Base-by-base conservation (phyloP, 2,888 invertebrate species). In the Frankliniella intonsa region DNA sequence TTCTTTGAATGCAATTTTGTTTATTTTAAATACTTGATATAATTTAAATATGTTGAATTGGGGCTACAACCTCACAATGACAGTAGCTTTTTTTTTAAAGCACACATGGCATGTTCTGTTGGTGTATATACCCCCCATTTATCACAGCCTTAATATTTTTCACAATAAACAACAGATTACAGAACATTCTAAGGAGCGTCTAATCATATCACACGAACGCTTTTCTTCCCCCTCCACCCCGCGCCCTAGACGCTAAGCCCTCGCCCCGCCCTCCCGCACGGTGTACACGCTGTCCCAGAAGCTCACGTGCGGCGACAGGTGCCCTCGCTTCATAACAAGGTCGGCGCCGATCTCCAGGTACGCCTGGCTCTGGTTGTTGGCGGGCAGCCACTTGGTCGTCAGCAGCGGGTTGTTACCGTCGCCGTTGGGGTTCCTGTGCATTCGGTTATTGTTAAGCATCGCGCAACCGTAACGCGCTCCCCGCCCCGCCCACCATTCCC, bases 231-330 rank as follows among this genome's bases (percentile, higher is more conserved):
- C 22, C 25, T 25, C 5, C 38, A 38, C 38, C 38, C 38, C 38
- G 38, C 17, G 55, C 55, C 55, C 19, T 19, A 11, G 55, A 17
- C 55, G 38, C 38, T 38, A 38, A 38, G 38, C 38, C 38, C 25
- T 25, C 12, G 22, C 11, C 12, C 69, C 69, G 9, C 69, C 69
- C 12, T 76, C 22, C 12, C 25, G 12, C 69, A 25, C 25, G 12
- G 69, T 25, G 69, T 76, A 76, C n/a, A 76, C 22, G 25, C 69
- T 76, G 69, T 76, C 69, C 69, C 69, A 76, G 25, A 76, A 76
- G 69, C 25, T 22, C 25, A 76, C 25, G 25, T 76, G 69, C 12
- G 69, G 69, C 1, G 69, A 76, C 69, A 76, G 25, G 12, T 25
- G 11, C 22, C 69, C 69, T 25, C 25, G n/a, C 69, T 22, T n/a